These are phyloP conservation scores for Epicauta chinensis DNA, from an alignment of 1,140 invertebrate genomes.

Conservation along the genomic window DNA sequence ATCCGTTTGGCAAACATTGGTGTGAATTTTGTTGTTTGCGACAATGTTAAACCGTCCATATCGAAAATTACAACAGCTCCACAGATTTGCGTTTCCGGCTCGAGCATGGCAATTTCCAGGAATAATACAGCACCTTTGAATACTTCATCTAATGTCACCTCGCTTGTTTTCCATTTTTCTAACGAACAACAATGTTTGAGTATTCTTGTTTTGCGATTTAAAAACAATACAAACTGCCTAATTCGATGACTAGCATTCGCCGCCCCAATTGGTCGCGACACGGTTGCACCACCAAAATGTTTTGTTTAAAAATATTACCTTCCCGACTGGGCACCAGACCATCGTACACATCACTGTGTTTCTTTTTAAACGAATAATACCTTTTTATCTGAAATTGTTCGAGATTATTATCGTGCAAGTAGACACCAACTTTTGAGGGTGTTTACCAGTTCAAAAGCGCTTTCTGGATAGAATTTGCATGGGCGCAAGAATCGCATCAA, in stretches of 20 bases:
- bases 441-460: conserved; percentile 61
- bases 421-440: no score
- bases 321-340: conserved; percentile 62
- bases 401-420: conserved; percentile 14
- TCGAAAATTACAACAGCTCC: conserved; percentile 76
- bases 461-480: conserved; percentile 75
- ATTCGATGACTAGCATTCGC: conserved; percentile 65
- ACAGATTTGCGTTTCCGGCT: conserved; percentile 67
- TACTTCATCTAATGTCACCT: conserved; percentile 70
- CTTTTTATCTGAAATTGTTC: conserved; percentile 59
- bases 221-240: conserved; percentile 61
- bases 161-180: conserved; percentile 80
- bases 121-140: conserved; percentile 76
- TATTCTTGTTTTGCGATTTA: no score
- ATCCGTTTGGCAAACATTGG: conserved; percentile 75
- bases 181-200: conserved; percentile 19
- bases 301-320: conserved; percentile 69
- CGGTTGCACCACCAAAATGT: conserved; percentile 69
- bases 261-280: conserved; percentile 67
- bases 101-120: conserved; percentile 71
- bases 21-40: conserved; percentile 77
- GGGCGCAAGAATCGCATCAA: conserved; percentile 68
- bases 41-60: conserved; percentile 72
- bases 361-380: conserved; percentile 73
- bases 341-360: conserved; percentile 66